Base-by-base conservation (phyloP, 2,113 vertebrate genomes). In the Prunella fulvescens region DNA sequence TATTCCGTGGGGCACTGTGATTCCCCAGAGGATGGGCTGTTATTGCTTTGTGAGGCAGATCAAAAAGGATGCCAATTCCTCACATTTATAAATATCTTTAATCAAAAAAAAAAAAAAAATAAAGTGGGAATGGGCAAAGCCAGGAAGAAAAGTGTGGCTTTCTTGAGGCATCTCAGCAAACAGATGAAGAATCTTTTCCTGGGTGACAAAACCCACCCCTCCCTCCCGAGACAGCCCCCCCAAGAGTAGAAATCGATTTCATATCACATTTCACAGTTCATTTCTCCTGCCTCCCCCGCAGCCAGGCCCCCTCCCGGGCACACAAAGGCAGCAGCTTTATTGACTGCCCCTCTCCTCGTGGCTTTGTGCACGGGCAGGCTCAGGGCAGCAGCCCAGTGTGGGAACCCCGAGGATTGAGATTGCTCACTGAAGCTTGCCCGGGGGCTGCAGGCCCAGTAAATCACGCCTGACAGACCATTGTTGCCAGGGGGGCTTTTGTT, bases 401-500 rank as follows among this genome's bases (percentile, higher is more conserved):
- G 95, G 97, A 97, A 92, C 84, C 85, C 53, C 1, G 88, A 8
- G 94, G 62, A 92, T 87, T 97, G 96, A 95, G 96, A 88, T 91
- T 96, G 97, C 44, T 95, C 97, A 97, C 4, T 81, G 97, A 91
- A 96, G 97, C 98, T 95, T 97, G 87, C 94, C 87, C 89, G 5
- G 37, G 57, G 91, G 88, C 88, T 95, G 92, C 92, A 62, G 83
- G 84, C 95, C 93, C 96, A 56, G 60, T 96, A 96, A 97, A 98
- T 98, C 97, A 97, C 58, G 93, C 96, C 97, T 97, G 97, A 97
- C 97, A 97, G 86, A 76, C 93, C 91, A 96, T 98, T 97, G 97
- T 97, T 95, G 76, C 11, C 4, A 15, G 76, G 91, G 89, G 87
- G 81, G 70, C 83, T 95, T 97, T 92, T 51, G 64, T 79, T 47